Evolutionary conservation across 2,888 invertebrate species (phyloP).

Genomic region (Uropetala carovei): DNA sequence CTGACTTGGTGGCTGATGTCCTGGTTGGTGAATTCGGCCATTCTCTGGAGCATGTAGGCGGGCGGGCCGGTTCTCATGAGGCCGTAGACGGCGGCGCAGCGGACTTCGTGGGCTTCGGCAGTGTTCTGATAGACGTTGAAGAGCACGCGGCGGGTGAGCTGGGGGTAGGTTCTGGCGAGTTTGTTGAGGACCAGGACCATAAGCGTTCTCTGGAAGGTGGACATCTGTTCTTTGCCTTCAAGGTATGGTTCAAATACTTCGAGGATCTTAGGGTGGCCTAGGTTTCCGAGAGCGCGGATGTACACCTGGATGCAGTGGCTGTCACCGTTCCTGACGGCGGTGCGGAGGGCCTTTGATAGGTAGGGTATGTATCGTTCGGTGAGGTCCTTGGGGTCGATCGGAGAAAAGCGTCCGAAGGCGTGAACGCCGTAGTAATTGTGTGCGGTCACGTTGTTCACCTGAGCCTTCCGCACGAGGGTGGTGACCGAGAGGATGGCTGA

Average conservation of each 20-base stretch:
- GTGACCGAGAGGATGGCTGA: slow-evolving; percentile 80
- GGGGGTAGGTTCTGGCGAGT: slow-evolving; percentile 77
- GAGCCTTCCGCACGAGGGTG: slow-evolving; percentile 79
- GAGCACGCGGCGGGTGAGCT: slow-evolving; percentile 78
- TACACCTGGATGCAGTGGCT: slow-evolving; percentile 79
- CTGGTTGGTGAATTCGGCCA: slow-evolving; percentile 82
- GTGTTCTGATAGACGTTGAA: slow-evolving; percentile 83
- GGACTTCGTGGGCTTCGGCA: slow-evolving; percentile 81
- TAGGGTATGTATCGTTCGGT: slow-evolving; percentile 80
- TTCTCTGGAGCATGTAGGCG: slow-evolving; percentile 81
- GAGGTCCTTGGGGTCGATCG: slow-evolving; percentile 71
- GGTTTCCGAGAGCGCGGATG: slow-evolving; percentile 81
- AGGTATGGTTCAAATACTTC: slow-evolving; percentile 82
- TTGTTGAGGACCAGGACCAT: slow-evolving; percentile 80
- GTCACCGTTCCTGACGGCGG: slow-evolving; percentile 78
- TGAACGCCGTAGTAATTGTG: slow-evolving; percentile 82
- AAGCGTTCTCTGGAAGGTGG: slow-evolving; percentile 80
- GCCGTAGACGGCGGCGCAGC: slow-evolving; percentile 80
- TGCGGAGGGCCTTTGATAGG: slow-evolving; percentile 77
- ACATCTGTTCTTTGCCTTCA: slow-evolving; percentile 78
- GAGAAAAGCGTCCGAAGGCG: slow-evolving; percentile 80
- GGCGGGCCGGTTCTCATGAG: slow-evolving; percentile 81
- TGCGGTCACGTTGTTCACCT: slow-evolving; percentile 79
- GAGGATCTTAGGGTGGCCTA: slow-evolving; percentile 81
- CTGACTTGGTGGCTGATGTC: slow-evolving; percentile 82